phyloP scores from a whole-genome alignment of 1,140 invertebrate species.

The Thaumetopoea pityocampa region DNA sequence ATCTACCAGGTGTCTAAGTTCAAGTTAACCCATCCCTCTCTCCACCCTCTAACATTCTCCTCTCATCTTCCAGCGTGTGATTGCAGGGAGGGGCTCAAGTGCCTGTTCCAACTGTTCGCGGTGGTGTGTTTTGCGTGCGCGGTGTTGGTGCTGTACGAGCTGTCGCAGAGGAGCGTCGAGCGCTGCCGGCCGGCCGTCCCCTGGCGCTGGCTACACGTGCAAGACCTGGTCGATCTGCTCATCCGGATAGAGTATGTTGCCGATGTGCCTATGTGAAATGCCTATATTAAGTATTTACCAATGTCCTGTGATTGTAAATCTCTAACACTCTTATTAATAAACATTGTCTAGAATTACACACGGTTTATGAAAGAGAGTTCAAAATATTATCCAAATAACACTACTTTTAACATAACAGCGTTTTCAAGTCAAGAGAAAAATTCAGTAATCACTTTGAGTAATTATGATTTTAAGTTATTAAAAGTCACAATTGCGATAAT shows the following conservation, averaged over 20 bases:
- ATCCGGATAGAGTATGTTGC: conserved; percentile 52
- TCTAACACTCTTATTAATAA: too few relatives aligned
- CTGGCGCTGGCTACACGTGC: conserved; percentile 48
- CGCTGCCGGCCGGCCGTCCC: conserved; percentile 28
- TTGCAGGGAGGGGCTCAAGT: conserved; percentile 55
- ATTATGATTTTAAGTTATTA: too few relatives aligned
- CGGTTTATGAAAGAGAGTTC: too few relatives aligned
- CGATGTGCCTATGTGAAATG: conserved; percentile 62
- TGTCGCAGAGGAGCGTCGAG: conserved; percentile 18
- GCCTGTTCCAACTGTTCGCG: conserved; percentile 57
- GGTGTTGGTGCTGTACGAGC: conserved; percentile 35
- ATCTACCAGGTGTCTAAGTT: too few relatives aligned
- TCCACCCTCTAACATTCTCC: background rate
- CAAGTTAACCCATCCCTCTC: background rate
- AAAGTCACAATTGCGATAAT: too few relatives aligned
- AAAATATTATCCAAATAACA: too few relatives aligned
- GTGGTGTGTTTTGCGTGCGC: conserved; percentile 52
- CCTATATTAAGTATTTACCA: too few relatives aligned
- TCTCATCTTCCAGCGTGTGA: conserved; percentile 33
- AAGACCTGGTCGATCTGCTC: conserved; percentile 54
- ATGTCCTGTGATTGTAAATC: too few relatives aligned
- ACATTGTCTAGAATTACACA: too few relatives aligned
- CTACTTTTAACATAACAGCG: too few relatives aligned
- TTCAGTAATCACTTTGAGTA: too few relatives aligned
- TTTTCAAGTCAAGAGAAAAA: too few relatives aligned